Evolutionary conservation across 2,797 vertebrate genomes (phyloP).

Genomic region (Melanotaenia maccullochi): DNA sequence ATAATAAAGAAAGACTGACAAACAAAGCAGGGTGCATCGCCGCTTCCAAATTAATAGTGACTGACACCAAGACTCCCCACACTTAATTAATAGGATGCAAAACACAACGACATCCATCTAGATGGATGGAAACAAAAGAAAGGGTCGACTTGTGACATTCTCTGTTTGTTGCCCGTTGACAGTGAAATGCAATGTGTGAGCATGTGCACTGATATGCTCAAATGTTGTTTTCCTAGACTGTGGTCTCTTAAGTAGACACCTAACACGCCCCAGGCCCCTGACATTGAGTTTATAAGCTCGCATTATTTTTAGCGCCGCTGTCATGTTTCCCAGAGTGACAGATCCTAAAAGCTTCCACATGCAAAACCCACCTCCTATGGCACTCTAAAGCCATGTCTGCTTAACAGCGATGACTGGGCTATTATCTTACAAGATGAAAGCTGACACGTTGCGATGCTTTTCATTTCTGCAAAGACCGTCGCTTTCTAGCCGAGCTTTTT

Average conservation of each 20-base stretch:
- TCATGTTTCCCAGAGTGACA: constrained; percentile 78
- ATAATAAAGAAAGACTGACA: constrained; percentile 77
- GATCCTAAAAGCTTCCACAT: constrained; percentile 77
- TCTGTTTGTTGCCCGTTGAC: constrained; percentile 65
- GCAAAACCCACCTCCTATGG: constrained; percentile 66
- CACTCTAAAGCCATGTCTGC: constrained; percentile 73
- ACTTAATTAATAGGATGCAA: constrained; percentile 79
- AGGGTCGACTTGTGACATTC: constrained; percentile 67
- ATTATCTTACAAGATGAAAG: constrained; percentile 83
- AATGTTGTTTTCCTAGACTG: constrained; percentile 64
- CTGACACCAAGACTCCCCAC: constrained; percentile 72
- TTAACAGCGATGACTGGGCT: constrained; percentile 70
- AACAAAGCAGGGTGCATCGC: constrained; percentile 67
- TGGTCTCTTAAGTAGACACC: constrained; percentile 78
- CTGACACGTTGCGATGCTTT: constrained; percentile 63
- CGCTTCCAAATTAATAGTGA: constrained; percentile 78
- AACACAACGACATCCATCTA: constrained; percentile 77
- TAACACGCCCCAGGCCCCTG: constrained; percentile 70
- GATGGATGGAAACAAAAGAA: constrained; percentile 70
- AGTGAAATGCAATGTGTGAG: constrained; percentile 67
- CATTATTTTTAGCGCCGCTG: constrained; percentile 81
- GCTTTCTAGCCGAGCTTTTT: constrained; percentile 64
- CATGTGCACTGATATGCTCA: constrained; percentile 17
- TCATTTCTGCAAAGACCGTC: constrained; percentile 65
- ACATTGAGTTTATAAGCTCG: constrained; percentile 78